Conservation (phyloP, 2,888 invertebrate species). For the Netelia inedita region DNA sequence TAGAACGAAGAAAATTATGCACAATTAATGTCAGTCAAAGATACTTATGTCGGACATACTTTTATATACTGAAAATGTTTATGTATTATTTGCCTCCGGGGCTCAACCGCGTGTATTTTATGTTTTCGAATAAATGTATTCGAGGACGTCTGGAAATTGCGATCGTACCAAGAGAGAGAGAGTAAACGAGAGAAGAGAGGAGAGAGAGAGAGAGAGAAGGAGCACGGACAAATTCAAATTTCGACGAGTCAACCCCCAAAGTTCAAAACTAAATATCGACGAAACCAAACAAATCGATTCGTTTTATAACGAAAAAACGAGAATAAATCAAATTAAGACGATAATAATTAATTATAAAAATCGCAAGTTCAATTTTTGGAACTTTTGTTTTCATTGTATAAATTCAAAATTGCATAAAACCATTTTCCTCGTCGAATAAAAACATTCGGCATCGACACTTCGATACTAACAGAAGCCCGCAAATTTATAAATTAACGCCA, state of each 20-base stretch:
- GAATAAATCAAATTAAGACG: too few relatives aligned
- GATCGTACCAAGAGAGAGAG: slow-evolving; percentile 27
- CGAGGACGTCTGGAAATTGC: slow-evolving; percentile 68
- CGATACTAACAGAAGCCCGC: too few relatives aligned
- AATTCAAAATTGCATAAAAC: neutral
- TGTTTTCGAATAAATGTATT: slow-evolving; percentile 73
- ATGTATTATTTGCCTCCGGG: slow-evolving; percentile 71
- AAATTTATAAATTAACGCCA: too few relatives aligned
- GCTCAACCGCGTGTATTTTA: slow-evolving; percentile 68
- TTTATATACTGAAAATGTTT: slow-evolving; percentile 75
- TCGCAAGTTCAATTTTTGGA: too few relatives aligned
- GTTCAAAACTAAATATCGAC: neutral
- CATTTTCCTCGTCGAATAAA: neutral
- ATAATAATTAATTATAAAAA: too few relatives aligned
- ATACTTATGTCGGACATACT: slow-evolving; percentile 78
- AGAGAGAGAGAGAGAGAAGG: neutral
- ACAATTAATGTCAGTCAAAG: slow-evolving; percentile 84
- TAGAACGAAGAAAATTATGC: slow-evolving; percentile 78
- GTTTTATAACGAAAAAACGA: neutral
- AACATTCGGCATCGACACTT: too few relatives aligned
- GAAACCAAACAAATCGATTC: slow-evolving; percentile 19
- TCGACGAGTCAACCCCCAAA: slow-evolving; percentile 2
- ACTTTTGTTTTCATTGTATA: too few relatives aligned
- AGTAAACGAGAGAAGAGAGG: too few relatives aligned
- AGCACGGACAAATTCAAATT: slow-evolving; percentile 15